A percentile compares a stretch with the other conserved stretches of the same genome.
phyloP scores from a whole-genome alignment of 1,140 invertebrate genomes.

The Drosophila carrolli region DNA sequence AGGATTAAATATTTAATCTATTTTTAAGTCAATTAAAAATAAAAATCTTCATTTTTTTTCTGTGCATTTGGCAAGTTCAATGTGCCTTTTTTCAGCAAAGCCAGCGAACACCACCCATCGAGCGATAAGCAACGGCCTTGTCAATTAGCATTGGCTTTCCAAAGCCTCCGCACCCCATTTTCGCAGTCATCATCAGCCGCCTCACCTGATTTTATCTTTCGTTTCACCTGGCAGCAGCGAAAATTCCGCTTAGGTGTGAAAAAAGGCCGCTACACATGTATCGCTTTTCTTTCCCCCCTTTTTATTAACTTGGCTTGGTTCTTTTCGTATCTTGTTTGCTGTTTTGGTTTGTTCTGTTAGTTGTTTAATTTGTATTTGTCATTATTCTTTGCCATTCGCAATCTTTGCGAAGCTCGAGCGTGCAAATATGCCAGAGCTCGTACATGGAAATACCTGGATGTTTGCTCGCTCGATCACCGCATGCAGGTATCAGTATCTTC shows the following conservation, averaged over 20 bases:
- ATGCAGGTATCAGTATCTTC: conserved; percentile 4
- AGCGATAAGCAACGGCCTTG: conserved; percentile 70
- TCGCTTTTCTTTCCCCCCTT: conserved; percentile 22
- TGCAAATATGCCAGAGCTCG: conserved; percentile 37
- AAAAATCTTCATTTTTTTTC: background rate
- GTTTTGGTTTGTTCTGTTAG: conserved; percentile 57
- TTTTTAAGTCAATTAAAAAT: background rate
- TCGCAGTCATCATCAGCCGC: conserved; percentile 3
- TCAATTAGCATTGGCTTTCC: conserved; percentile 65
- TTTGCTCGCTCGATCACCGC: conserved; percentile 23
- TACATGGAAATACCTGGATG: conserved; percentile 22
- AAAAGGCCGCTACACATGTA: conserved; percentile 68
- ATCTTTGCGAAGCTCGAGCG: conserved; percentile 41
- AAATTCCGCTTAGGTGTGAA: conserved; percentile 65
- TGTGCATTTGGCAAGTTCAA: conserved; percentile 35
- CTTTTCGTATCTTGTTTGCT: conserved; percentile 38
- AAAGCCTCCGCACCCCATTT: conserved; percentile 11
- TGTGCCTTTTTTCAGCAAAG: conserved; percentile 18
- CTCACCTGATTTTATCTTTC: conserved; percentile 45
- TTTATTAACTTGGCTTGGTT: conserved; percentile 1
- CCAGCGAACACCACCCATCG: conserved; percentile 11
- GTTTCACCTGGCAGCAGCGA: conserved; percentile 36
- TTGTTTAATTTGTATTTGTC: conserved; percentile 64
- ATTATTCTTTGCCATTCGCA: conserved; percentile 33
- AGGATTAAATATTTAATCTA: background rate